These are phyloP conservation scores for Ornithoptera priamus DNA, from an alignment of 2,888 invertebrate species.

Conservation along the genomic window DNA sequence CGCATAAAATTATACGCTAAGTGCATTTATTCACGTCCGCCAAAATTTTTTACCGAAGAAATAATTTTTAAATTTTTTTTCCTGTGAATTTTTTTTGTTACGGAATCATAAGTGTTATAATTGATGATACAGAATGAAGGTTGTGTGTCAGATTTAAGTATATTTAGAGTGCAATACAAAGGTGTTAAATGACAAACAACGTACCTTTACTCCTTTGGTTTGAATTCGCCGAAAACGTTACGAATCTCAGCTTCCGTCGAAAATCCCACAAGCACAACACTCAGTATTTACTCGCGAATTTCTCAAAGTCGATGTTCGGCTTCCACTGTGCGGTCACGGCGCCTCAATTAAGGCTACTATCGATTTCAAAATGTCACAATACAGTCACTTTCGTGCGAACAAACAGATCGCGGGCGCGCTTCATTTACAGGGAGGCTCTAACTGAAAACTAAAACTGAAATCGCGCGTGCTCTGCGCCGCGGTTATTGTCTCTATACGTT, in stretches of 20 bases:
- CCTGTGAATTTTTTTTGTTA: no score
- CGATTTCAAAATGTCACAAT: slow-evolving; percentile 65
- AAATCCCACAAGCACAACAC: slow-evolving; percentile 74
- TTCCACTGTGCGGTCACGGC: slow-evolving; percentile 41
- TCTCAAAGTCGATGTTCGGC: slow-evolving; percentile 23
- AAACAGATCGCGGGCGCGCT: slow-evolving; percentile 51
- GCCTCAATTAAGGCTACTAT: slow-evolving; percentile 56
- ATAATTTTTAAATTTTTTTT: no score
- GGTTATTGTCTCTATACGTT: slow-evolving; percentile 38
- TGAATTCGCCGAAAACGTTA: slow-evolving; percentile 40
- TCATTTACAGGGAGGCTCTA: slow-evolving; percentile 56
- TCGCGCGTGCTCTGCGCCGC: slow-evolving; percentile 43
- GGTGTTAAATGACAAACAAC: slow-evolving; percentile 35
- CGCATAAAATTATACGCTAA: neutral
- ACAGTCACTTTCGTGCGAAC: slow-evolving; percentile 70
- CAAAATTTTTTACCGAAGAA: neutral
- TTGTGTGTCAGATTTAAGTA: slow-evolving; percentile 5
- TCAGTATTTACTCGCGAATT: slow-evolving; percentile 31
- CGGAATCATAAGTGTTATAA: no score
- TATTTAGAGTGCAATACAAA: slow-evolving; percentile 13
- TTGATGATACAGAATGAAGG: neutral
- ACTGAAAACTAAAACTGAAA: slow-evolving; percentile 71
- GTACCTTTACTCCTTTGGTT: slow-evolving; percentile 74
- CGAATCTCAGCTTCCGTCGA: slow-evolving; percentile 38
- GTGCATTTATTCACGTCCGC: slow-evolving; percentile 5